Evolutionary conservation across 2,888 invertebrate species (phyloP).

Genomic region (Rambutsinella grinnellia): DNA sequence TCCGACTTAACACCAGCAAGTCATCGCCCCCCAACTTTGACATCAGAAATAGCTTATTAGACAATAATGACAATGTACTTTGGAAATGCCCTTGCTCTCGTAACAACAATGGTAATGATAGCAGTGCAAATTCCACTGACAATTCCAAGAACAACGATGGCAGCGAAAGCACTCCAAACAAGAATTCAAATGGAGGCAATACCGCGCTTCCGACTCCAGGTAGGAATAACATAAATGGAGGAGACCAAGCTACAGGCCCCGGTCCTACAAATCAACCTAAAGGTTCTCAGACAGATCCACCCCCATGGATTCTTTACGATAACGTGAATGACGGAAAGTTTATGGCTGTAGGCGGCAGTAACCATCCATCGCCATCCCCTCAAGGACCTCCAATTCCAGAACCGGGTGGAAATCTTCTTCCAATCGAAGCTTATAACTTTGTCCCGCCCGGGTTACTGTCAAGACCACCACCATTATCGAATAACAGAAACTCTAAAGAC

Average conservation of each 20-base stretch:
- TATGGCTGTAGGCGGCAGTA: not conserved
- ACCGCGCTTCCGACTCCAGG: not conserved
- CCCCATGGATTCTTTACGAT: not conserved
- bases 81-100: too few species aligned
- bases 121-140: not conserved
- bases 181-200: not conserved
- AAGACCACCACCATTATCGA: too few species aligned
- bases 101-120: not conserved
- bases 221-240: not conserved
- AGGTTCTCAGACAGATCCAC: slow-evolving; percentile 12
- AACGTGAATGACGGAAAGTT: not conserved
- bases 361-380: not conserved
- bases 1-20: not conserved
- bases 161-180: not conserved
- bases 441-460: not conserved
- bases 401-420: not conserved
- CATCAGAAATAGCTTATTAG: too few species aligned
- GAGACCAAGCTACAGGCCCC: not conserved
- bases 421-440: not conserved
- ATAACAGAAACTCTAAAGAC: too few species aligned
- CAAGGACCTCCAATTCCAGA: not conserved
- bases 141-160: not conserved
- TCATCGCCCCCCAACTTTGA: not conserved
- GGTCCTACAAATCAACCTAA: not conserved
- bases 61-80: too few species aligned